Percentiles rank a stretch among this genome's conserved stretches.
phyloP scores from a whole-genome alignment of 2,797 vertebrate genomes.

The Benthosema pterotum region DNA sequence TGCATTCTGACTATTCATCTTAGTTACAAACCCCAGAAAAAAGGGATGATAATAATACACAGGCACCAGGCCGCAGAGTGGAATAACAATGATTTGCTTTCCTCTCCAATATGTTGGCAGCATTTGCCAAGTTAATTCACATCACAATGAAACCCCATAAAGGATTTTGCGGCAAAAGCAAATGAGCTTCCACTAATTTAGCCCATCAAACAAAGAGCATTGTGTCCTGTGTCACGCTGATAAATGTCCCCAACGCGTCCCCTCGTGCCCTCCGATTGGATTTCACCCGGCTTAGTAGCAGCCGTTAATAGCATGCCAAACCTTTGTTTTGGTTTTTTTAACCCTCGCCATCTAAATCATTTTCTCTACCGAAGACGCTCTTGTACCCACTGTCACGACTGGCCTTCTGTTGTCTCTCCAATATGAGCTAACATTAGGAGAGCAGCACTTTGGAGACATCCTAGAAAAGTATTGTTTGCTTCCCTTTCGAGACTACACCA shows the following conservation, averaged over 20 bases:
- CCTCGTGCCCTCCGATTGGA: slow-evolving; percentile 58
- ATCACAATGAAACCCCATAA: slow-evolving; percentile 66
- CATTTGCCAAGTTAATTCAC: slow-evolving; percentile 74
- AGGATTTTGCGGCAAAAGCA: slow-evolving; percentile 75
- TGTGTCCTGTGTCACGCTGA: slow-evolving; percentile 70
- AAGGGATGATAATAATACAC: slow-evolving; percentile 23
- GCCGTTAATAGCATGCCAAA: slow-evolving; percentile 49
- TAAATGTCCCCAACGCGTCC: slow-evolving; percentile 71
- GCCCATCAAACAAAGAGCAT: slow-evolving; percentile 74
- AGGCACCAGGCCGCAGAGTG: slow-evolving; percentile 34
- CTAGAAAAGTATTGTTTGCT: not conserved
- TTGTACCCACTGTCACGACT: slow-evolving; percentile 15
- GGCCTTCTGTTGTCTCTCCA: slow-evolving; percentile 13
- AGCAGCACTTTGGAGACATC: not conserved
- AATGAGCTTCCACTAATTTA: slow-evolving; percentile 77
- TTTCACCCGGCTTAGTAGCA: slow-evolving; percentile 37
- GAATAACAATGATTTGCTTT: slow-evolving; percentile 52
- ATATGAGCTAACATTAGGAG: slow-evolving; percentile 3
- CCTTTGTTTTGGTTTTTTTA: slow-evolving; percentile 40
- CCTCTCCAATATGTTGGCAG: slow-evolving; percentile 40
- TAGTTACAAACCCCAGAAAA: slow-evolving; percentile 40
- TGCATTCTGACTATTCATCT: slow-evolving; percentile 52
- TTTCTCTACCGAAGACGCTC: slow-evolving; percentile 23
- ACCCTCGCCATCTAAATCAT: slow-evolving; percentile 25
- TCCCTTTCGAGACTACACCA: not conserved